Conservation (phyloP, 2,113 vertebrate genomes). For the Hemibagrus wyckioides region DNA sequence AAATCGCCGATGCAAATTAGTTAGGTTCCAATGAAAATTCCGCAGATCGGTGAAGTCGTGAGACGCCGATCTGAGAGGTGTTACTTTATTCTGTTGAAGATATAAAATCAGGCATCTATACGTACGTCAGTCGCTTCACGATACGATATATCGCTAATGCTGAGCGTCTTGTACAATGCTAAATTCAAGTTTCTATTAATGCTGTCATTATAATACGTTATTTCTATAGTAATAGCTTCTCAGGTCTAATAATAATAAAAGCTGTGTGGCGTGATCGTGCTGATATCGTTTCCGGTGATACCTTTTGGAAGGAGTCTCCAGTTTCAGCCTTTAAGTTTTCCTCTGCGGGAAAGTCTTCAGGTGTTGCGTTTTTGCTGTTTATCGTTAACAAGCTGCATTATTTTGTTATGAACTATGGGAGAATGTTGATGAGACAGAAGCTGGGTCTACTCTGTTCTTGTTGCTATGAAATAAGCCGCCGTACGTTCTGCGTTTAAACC, state of each 20-base stretch:
- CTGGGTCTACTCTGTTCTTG: background rate
- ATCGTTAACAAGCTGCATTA: background rate
- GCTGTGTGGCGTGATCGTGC: background rate
- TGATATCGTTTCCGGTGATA: background rate
- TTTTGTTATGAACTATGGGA: background rate
- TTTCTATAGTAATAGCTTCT: background rate
- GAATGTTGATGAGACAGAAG: too few relatives aligned
- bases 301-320: background rate
- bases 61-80: too few relatives aligned
- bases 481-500: background rate
- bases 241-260: too few relatives aligned
- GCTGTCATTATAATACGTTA: background rate
- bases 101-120: background rate
- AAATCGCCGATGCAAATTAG: too few relatives aligned
- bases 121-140: too few relatives aligned
- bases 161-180: background rate
- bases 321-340: background rate
- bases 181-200: background rate
- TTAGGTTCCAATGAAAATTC: too few relatives aligned
- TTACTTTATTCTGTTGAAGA: too few relatives aligned
- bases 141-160: background rate
- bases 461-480: background rate
- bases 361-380: background rate
- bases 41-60: too few relatives aligned
- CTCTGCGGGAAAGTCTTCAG: background rate